Conservation (phyloP, 2,113 vertebrate species). For the Rana temporaria region DNA sequence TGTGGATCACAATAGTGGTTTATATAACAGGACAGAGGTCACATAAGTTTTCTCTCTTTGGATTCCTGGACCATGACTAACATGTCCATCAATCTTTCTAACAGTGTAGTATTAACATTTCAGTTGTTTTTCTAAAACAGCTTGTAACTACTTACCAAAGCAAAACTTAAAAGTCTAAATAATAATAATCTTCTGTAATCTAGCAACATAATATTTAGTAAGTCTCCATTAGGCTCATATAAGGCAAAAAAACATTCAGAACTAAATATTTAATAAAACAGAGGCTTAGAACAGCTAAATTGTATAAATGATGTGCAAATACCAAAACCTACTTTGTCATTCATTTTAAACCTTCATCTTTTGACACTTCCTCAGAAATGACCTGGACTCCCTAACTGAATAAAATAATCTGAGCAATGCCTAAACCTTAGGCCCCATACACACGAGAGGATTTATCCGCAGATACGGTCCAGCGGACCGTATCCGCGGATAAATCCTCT, state of each 20-base stretch:
- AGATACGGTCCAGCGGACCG: no score
- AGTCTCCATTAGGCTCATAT: slow-evolving; percentile 27
- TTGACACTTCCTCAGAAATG: neutral
- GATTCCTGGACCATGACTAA: no score
- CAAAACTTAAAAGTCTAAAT: neutral
- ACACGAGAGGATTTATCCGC: no score
- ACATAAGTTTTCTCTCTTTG: no score
- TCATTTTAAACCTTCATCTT: neutral
- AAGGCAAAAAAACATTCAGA: slow-evolving; percentile 26
- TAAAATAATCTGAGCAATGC: neutral
- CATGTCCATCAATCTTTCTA: neutral
- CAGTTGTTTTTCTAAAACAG: slow-evolving; percentile 14
- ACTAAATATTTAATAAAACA: slow-evolving; percentile 30
- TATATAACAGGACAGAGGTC: no score
- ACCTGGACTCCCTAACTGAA: neutral
- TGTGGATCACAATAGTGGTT: no score
- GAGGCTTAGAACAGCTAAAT: slow-evolving; percentile 12
- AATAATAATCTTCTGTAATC: slow-evolving; percentile 20
- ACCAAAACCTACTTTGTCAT: slow-evolving; percentile 1
- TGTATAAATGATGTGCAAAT: slow-evolving; percentile 26
- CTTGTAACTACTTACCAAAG: slow-evolving; percentile 1
- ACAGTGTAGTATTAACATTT: slow-evolving; percentile 5
- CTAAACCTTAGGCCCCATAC: no score
- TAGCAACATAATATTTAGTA: slow-evolving; percentile 38
- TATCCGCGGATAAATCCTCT: no score